Conservation (phyloP, 2,113 vertebrate genomes). For the Rhinogobius similis region DNA sequence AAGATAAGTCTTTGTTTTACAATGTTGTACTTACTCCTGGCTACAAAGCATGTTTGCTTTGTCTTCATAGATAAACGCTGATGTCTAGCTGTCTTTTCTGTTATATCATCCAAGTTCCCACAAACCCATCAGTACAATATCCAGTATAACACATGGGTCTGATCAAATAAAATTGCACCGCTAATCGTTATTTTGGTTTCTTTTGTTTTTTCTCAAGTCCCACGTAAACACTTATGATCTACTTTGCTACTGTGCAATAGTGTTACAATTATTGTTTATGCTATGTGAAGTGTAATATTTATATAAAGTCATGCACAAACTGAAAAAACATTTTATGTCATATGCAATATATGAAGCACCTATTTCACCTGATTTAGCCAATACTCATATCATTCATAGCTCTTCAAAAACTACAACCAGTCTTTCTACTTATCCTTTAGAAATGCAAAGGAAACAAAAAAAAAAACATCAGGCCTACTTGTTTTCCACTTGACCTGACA, state of each 20-base stretch:
- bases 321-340: constrained; percentile 16
- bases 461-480: constrained; percentile 58
- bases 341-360: constrained; percentile 3
- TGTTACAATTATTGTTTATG: constrained; percentile 16
- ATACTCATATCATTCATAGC: constrained; percentile 35
- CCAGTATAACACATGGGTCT: constrained; percentile 31
- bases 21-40: neutral
- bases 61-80: constrained; percentile 27
- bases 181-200: constrained; percentile 9
- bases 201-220: constrained; percentile 15
- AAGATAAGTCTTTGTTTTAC: neutral
- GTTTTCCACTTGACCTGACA: constrained; percentile 75
- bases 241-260: neutral
- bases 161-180: constrained; percentile 52
- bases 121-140: constrained; percentile 8
- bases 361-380: constrained; percentile 32
- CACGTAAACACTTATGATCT: neutral
- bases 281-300: constrained; percentile 28
- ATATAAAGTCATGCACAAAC: constrained; percentile 16
- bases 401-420: constrained; percentile 6
- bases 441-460: constrained; percentile 46
- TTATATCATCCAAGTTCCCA: constrained; percentile 13
- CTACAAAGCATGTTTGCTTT: constrained; percentile 23
- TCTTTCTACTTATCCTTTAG: constrained; percentile 30
- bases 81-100: constrained; percentile 23